Evolutionary conservation across 2,797 vertebrate species (phyloP), one percentile per base, ranked within the genome.

Genomic region (Melanotaenia parkinsoni): DNA sequence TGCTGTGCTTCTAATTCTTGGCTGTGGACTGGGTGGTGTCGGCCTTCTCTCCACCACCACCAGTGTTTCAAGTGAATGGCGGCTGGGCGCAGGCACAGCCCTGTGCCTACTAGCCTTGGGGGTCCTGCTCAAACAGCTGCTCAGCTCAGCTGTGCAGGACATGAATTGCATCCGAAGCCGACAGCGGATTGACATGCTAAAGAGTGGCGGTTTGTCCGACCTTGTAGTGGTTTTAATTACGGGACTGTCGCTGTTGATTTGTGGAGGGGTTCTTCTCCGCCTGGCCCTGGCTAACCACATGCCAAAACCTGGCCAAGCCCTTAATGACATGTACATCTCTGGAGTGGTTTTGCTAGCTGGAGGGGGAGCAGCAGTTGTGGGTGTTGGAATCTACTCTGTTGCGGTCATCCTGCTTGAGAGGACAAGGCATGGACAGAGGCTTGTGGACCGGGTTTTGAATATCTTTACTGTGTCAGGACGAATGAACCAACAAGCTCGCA

Each of bases 141-240:
- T 99, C 89, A 99, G 98, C 90, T 99, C 98, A 0, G 98, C 98
- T 0, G 95, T 99, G 83, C 98, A 99, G 94, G 98, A 99, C 94
- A 99, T 99, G 98, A 99, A 99, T 74, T 99, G 98, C 76, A 86
- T 99, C 3, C 96, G 96, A 22, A 97, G 95, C 87, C 92, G 97
- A 11, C 94, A 89, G 16, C 95, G 95, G 30, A 97, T 99, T 0
- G 94, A 97, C 82, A 91, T 97, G 80, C 92, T 99, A 6, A 98
- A 97, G 88, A 99, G 98, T 0, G 98, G 98, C 0, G 98, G 98
- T 0, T 89, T 97, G 8, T 96, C 96, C 0, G 98, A 99, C 68
- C 91, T 96, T 16, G 88, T 97, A 0, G 93, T 99, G 75, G 95
- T 98, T 72, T 89, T 97, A 76, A 87, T 97, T 56, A 96, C 97